These are phyloP conservation scores for Diogma glabrata DNA, from an alignment of 2,888 invertebrate genomes.

Conservation along the genomic window DNA sequence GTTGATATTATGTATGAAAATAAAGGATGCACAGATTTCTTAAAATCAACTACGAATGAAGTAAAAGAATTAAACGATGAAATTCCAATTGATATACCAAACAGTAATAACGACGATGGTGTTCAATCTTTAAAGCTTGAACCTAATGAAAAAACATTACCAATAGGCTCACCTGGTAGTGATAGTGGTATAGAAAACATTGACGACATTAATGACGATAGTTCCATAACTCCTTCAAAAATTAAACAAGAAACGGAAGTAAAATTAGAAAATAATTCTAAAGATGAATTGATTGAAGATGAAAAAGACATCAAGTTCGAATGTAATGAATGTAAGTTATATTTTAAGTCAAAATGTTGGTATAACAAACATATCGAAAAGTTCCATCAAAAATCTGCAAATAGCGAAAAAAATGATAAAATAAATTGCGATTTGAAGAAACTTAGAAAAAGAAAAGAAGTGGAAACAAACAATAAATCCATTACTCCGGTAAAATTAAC, in stretches of 20 bases:
- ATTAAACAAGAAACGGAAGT: no score
- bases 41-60: no score
- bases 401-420: no score
- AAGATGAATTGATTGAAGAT: no score
- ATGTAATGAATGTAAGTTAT: background rate
- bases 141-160: background rate
- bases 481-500: background rate
- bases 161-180: background rate
- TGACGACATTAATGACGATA: background rate
- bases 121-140: no score
- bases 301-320: background rate
- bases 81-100: background rate
- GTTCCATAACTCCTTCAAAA: no score
- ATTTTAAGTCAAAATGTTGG: background rate
- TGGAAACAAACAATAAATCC: no score
- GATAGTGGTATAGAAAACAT: background rate
- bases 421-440: background rate
- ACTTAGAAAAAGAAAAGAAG: background rate
- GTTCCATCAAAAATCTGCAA: background rate
- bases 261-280: no score
- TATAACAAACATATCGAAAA: background rate
- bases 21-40: no score
- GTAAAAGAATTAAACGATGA: no score
- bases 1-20: constrained; percentile 3
- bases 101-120: no score